Conservation (phyloP, 1,140 invertebrate species). For the Aphaenogaster floridana region DNA sequence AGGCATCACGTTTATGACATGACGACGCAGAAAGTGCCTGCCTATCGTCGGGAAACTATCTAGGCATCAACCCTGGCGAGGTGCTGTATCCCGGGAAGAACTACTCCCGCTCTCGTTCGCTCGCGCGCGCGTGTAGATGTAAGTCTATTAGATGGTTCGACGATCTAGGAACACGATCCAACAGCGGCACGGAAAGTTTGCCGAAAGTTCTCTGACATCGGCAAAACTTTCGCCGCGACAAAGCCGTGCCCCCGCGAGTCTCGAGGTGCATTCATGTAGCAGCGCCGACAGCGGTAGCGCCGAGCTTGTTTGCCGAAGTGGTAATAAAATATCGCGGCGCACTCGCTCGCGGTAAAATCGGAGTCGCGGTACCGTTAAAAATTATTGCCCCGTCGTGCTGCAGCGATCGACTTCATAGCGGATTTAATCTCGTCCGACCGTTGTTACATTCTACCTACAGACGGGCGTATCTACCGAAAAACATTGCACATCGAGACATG, state of each 20-base stretch:
- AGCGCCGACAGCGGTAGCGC: constrained; percentile 3
- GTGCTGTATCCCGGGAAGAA: neutral
- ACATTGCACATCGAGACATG: constrained; percentile 30
- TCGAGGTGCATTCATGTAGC: constrained; percentile 18
- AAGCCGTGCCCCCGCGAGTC: constrained; percentile 52
- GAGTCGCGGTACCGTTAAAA: constrained; percentile 49
- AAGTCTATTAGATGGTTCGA: constrained; percentile 77
- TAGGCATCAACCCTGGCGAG: neutral
- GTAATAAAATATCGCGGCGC: constrained; percentile 66
- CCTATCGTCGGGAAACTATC: constrained; percentile 26
- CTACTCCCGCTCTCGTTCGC: constrained; percentile 5
- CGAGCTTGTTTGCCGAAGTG: constrained; percentile 34
- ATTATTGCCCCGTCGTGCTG: constrained; percentile 46
- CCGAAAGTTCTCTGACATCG: constrained; percentile 70
- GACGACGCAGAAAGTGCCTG: constrained; percentile 43
- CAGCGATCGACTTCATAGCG: constrained; percentile 47
- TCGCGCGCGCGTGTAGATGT: constrained; percentile 51
- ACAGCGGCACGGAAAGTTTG: constrained; percentile 45
- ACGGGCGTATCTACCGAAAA: neutral
- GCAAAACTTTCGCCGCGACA: constrained; percentile 64
- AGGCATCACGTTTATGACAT: constrained; percentile 40
- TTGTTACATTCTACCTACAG: constrained; percentile 8
- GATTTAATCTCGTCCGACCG: constrained; percentile 52
- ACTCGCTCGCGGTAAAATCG: constrained; percentile 38
- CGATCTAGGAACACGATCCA: constrained; percentile 67